A percentile compares a stretch with the other conserved stretches of the same genome.
Conservation (phyloP, 2,113 vertebrate genomes). For the Pseudorectes ferrugineus region DNA sequence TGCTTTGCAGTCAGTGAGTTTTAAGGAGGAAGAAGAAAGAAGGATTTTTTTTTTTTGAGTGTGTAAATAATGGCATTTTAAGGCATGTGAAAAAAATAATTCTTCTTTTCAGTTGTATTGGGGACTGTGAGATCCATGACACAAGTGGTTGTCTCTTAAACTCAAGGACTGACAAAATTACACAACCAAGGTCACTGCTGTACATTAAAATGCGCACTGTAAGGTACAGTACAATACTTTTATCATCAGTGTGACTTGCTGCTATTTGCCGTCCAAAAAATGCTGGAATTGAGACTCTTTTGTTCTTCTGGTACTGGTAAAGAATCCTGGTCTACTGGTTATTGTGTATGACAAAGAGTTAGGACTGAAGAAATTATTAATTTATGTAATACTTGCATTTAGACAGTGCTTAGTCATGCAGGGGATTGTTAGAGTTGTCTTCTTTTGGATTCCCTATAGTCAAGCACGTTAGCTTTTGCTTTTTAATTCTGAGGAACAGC, state of each 20-base stretch:
- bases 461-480: neutral
- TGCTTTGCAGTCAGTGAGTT: neutral
- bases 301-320: accelerated
- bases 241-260: neutral
- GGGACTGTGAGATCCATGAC: neutral
- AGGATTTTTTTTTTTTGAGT: neutral
- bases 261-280: neutral
- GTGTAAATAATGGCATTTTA: neutral
- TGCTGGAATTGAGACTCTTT: neutral
- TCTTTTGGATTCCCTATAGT: neutral
- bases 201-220: neutral
- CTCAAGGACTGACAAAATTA: neutral
- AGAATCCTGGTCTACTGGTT: neutral
- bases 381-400: neutral
- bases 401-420: neutral
- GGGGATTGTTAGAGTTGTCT: neutral
- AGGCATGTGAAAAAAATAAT: neutral
- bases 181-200: neutral
- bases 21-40: neutral
- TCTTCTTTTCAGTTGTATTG: neutral
- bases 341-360: neutral
- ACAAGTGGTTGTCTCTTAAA: neutral
- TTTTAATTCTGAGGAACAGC: neutral
- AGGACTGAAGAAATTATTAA: neutral
- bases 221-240: neutral